These are phyloP conservation scores for Apodemia mormo DNA, from an alignment of 2,888 invertebrate species.

Conservation along the genomic window DNA sequence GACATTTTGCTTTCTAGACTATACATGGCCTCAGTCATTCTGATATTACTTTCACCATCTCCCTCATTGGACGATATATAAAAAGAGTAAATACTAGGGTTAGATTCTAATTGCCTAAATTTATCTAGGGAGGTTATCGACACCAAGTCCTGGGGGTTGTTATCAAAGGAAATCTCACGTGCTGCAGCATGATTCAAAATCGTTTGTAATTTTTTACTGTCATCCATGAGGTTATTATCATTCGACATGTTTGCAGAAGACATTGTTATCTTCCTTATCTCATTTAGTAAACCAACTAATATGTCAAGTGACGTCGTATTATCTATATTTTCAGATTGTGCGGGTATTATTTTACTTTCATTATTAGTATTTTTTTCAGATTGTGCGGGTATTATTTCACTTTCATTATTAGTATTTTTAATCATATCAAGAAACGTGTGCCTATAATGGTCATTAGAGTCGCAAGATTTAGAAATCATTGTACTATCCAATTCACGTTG, in stretches of 20 bases:
- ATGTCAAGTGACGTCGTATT: constrained; percentile 65
- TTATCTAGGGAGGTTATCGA: constrained; percentile 54
- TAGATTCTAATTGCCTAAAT: constrained; percentile 50
- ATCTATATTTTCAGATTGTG: constrained; percentile 42
- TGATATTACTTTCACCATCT: constrained; percentile 31
- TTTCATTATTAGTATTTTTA: constrained; percentile 17
- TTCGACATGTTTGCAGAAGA: constrained; percentile 48
- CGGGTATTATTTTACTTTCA: background rate
- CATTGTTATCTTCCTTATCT: constrained; percentile 68
- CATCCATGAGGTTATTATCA: constrained; percentile 32
- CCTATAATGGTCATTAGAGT: background rate
- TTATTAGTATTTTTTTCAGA: constrained; percentile 30
- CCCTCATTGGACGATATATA: constrained; percentile 41
- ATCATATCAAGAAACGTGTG: background rate
- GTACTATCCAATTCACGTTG: constrained; percentile 1
- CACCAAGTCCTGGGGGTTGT: constrained; percentile 43
- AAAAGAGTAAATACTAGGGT: constrained; percentile 49
- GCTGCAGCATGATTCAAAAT: constrained; percentile 44
- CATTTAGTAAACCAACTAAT: constrained; percentile 64
- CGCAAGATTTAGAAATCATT: background rate
- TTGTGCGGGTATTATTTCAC: constrained; percentile 10
- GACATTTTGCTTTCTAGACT: constrained; percentile 21
- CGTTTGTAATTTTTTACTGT: constrained; percentile 44
- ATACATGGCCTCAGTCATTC: constrained; percentile 18
- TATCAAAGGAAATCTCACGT: constrained; percentile 40